Conservation (phyloP, 2,888 invertebrate genomes). For the Calliscelio sp. region DNA sequence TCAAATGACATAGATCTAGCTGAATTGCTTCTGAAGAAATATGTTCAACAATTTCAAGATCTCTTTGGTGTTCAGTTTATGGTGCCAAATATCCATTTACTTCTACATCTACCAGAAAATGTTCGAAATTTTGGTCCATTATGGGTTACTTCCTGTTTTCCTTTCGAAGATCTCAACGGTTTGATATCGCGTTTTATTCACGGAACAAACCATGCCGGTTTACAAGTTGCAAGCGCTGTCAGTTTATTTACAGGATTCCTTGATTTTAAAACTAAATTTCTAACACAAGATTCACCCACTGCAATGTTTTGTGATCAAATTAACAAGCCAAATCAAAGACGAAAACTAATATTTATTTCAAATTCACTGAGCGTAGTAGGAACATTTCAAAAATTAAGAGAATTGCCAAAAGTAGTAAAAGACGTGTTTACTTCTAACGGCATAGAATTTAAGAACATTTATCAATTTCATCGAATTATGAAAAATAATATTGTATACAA, state of each 20-base stretch:
- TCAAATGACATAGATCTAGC: not conserved
- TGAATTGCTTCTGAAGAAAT: not conserved
- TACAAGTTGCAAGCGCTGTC: not conserved
- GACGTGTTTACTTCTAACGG: no score
- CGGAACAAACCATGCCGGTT: constrained; percentile 3
- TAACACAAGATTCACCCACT: not conserved
- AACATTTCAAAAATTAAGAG: not conserved
- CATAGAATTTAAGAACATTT: no score
- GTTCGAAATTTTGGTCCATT: constrained; percentile 32
- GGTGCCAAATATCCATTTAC: constrained; percentile 13
- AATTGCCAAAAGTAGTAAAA: not conserved
- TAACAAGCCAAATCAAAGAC: not conserved
- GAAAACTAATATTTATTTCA: not conserved
- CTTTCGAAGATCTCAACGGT: constrained; percentile 23
- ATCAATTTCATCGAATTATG: no score
- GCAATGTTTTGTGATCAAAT: not conserved
- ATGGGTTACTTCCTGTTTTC: constrained; percentile 3
- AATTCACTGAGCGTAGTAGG: not conserved
- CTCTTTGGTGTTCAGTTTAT: not conserved
- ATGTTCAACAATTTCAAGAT: constrained; percentile 7
- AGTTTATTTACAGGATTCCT: not conserved
- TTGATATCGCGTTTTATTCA: not conserved
- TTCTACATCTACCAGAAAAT: not conserved
- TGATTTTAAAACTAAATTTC: not conserved
- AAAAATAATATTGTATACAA: no score